phyloP scores from a whole-genome alignment of 1,140 invertebrate species.

The Macrobrachium nipponense region DNA sequence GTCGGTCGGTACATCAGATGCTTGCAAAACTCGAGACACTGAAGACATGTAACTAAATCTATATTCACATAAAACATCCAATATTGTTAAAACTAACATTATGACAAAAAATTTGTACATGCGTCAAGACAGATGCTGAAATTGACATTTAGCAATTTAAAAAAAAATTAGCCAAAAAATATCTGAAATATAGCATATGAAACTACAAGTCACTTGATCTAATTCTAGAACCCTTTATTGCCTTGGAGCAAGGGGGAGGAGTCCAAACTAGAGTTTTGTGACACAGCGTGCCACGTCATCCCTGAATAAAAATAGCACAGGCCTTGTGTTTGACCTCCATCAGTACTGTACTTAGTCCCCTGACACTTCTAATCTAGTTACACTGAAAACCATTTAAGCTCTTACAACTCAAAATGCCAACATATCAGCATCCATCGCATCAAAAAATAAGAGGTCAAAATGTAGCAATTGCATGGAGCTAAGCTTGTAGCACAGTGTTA shows the following conservation, averaged over 20 bases:
- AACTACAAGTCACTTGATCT: slow-evolving; percentile 61
- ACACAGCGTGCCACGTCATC: slow-evolving; percentile 27
- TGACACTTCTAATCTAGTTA: slow-evolving; percentile 40
- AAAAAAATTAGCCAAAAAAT: slow-evolving; percentile 58
- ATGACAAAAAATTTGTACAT: slow-evolving; percentile 63
- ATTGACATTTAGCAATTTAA: slow-evolving; percentile 46
- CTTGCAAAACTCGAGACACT: slow-evolving; percentile 61
- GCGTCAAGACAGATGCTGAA: slow-evolving; percentile 59
- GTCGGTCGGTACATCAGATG: slow-evolving; percentile 59
- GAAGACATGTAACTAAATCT: slow-evolving; percentile 61
- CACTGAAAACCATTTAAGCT: slow-evolving; percentile 32
- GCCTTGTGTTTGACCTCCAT: slow-evolving; percentile 55
- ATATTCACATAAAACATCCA: slow-evolving; percentile 63
- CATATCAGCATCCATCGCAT: slow-evolving; percentile 58
- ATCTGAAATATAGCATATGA: slow-evolving; percentile 49
- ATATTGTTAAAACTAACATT: slow-evolving; percentile 62
- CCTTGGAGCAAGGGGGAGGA: slow-evolving; percentile 55
- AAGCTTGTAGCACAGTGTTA: slow-evolving; percentile 63
- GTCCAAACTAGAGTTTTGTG: slow-evolving; percentile 42
- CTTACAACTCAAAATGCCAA: slow-evolving; percentile 47
- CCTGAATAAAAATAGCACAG: slow-evolving; percentile 57
- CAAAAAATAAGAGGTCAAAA: slow-evolving; percentile 58
- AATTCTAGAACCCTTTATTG: slow-evolving; percentile 56
- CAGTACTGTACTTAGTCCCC: slow-evolving; percentile 23
- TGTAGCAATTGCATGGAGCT: slow-evolving; percentile 61